A percentile compares a stretch with the other conserved stretches of the same genome.
These are phyloP conservation scores for Salvelinus fontinalis DNA, from an alignment of 2,113 vertebrate species.

Conservation along the genomic window DNA sequence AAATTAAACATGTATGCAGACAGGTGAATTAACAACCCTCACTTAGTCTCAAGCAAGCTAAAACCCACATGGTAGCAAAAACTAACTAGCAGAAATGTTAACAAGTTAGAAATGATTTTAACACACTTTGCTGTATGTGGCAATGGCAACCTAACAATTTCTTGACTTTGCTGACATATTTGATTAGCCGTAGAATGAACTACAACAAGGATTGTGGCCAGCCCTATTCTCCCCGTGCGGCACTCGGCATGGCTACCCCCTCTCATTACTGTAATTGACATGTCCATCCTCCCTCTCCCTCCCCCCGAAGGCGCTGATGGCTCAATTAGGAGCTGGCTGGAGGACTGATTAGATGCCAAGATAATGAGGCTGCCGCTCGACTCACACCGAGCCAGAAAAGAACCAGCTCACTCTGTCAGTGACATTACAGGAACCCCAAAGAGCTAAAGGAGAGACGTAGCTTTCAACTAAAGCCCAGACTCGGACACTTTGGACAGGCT, in stretches of 20 bases:
- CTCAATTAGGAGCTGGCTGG: conserved; percentile 65
- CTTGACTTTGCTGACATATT: conserved; percentile 10
- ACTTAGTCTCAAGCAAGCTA: too few species aligned
- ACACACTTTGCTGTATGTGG: too few species aligned
- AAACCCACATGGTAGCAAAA: too few species aligned
- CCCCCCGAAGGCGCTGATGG: conserved; percentile 64
- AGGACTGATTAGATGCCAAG: conserved; percentile 60
- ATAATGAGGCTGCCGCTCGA: conserved; percentile 59
- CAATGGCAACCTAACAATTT: too few species aligned
- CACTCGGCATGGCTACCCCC: conserved; percentile 61
- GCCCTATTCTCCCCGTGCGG: conserved; percentile 40
- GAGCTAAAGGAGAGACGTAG: conserved; percentile 18
- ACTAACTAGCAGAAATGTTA: too few species aligned
- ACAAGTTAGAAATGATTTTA: too few species aligned
- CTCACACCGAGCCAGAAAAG: conserved; percentile 40
- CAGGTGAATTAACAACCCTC: too few species aligned
- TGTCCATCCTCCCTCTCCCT: conserved; percentile 46
- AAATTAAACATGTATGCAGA: too few species aligned
- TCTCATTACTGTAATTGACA: conserved; percentile 74
- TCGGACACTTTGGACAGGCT: too few species aligned
- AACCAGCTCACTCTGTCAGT: conserved; percentile 22
- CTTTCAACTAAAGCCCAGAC: conserved; percentile 27
- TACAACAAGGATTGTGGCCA: conserved; percentile 32
- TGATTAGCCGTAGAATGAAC: conserved; percentile 45
- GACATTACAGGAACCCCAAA: conserved; percentile 20